These are phyloP conservation scores for Drosophila paracracens DNA, from an alignment of 2,888 invertebrate genomes.

Conservation along the genomic window DNA sequence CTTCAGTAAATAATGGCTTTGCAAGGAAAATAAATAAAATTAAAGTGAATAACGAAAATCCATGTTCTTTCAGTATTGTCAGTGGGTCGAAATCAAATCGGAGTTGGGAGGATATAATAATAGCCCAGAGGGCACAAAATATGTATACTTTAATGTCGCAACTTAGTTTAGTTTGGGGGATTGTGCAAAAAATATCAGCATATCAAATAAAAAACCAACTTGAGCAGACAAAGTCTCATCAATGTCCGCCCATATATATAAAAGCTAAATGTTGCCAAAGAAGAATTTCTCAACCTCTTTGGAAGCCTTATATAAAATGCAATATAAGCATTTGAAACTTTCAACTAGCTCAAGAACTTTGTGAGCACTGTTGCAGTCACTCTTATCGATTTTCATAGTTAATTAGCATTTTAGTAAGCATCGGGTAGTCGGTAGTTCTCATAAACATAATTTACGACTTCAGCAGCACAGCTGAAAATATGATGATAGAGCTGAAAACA, in stretches of 20 bases:
- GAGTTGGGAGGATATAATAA: conserved; percentile 15
- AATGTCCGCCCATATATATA: not conserved
- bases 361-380: conserved; percentile 4
- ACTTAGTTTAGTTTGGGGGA: not conserved
- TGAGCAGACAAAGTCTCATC: not conserved
- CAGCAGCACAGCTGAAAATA: not conserved
- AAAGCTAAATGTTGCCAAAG: not conserved
- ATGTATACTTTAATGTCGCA: not conserved
- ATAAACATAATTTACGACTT: conserved; percentile 22
- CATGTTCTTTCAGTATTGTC: conserved; percentile 21
- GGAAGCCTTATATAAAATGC: conserved; percentile 1
- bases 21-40: conserved; percentile 60
- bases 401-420: conserved; percentile 31
- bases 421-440: not conserved
- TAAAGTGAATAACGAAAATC: conserved; percentile 49
- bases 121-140: not conserved
- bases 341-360: conserved; percentile 15
- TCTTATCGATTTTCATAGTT: conserved; percentile 32
- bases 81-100: conserved; percentile 29
- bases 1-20: conserved; percentile 48
- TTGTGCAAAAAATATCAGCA: not conserved
- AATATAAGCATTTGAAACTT: conserved; percentile 4
- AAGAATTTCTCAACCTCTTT: not conserved
- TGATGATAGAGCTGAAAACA: not conserved
- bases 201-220: not conserved